Conservation (phyloP, 1,140 invertebrate species). For the Drosophila biarmipes region DNA sequence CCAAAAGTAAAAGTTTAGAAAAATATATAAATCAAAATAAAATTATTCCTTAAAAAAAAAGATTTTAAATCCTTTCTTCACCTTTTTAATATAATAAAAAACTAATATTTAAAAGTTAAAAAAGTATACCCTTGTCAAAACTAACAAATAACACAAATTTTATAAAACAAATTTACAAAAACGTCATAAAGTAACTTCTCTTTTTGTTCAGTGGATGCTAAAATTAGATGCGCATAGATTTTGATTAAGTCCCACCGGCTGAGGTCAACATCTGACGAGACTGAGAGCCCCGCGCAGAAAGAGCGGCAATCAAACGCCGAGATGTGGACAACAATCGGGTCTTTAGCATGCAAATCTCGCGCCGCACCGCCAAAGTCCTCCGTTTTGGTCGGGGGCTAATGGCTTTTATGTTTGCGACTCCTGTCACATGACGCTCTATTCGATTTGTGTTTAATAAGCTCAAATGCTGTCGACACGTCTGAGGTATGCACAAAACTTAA, state of each 20-base stretch:
- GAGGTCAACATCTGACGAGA: slow-evolving; percentile 36
- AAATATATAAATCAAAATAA: no score
- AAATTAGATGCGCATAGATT: slow-evolving; percentile 54
- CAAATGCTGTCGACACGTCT: slow-evolving; percentile 52
- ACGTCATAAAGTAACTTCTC: not conserved
- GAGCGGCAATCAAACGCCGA: slow-evolving; percentile 12
- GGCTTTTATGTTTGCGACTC: slow-evolving; percentile 53
- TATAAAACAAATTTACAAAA: not conserved
- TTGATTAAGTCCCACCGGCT: slow-evolving; percentile 21
- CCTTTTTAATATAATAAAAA: no score
- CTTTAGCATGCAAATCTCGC: slow-evolving; percentile 53
- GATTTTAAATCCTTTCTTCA: no score
- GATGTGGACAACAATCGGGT: slow-evolving; percentile 33
- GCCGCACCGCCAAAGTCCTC: slow-evolving; percentile 26
- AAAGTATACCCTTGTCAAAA: no score
- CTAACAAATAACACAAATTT: no score
- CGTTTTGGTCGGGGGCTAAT: slow-evolving; percentile 36
- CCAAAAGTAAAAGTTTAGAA: no score
- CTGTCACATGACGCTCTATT: slow-evolving; percentile 72
- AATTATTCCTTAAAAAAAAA: no score
- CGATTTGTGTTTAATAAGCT: slow-evolving; percentile 67
- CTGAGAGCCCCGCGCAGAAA: not conserved
- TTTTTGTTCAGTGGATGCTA: slow-evolving; percentile 1
- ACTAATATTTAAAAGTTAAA: no score
- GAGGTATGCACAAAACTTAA: slow-evolving; percentile 22